Percentiles rank a stretch among this genome's conserved stretches.
These are phyloP conservation scores for Carcina quercana DNA, from an alignment of 2,888 invertebrate genomes.

Conservation along the genomic window DNA sequence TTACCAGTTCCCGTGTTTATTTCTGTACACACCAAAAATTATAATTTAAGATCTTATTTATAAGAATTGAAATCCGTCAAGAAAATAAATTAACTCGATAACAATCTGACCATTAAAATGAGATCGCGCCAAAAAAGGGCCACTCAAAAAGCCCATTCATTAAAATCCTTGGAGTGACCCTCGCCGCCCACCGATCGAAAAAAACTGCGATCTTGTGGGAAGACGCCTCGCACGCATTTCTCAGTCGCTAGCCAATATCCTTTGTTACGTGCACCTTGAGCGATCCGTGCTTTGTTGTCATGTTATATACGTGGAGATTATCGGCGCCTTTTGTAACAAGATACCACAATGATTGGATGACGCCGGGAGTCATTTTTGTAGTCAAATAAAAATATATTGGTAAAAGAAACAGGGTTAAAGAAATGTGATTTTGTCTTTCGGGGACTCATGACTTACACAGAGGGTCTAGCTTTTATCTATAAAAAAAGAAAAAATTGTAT, in stretches of 20 bases:
- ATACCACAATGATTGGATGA: conserved; percentile 30
- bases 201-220: conserved; percentile 32
- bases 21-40: too few relatives aligned
- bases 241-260: conserved; percentile 37
- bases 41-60: too few relatives aligned
- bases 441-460: too few relatives aligned
- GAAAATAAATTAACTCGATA: too few relatives aligned
- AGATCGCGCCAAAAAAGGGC: neutral
- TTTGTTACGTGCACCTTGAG: conserved; percentile 54
- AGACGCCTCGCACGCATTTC: conserved; percentile 35
- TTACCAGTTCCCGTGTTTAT: too few relatives aligned
- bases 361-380: conserved; percentile 9
- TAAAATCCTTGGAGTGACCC: conserved; percentile 19
- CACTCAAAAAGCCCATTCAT: conserved; percentile 13
- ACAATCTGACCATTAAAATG: too few relatives aligned
- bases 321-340: conserved; percentile 43
- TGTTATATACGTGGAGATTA: conserved; percentile 38
- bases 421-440: too few relatives aligned
- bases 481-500: too few relatives aligned
- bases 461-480: too few relatives aligned
- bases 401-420: too few relatives aligned
- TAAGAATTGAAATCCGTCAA: too few relatives aligned
- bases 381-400: too few relatives aligned
- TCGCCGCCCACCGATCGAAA: conserved; percentile 7
- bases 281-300: conserved; percentile 31